phyloP scores from a whole-genome alignment of 2,888 invertebrate species.

The Drosophila nr. fundita region DNA sequence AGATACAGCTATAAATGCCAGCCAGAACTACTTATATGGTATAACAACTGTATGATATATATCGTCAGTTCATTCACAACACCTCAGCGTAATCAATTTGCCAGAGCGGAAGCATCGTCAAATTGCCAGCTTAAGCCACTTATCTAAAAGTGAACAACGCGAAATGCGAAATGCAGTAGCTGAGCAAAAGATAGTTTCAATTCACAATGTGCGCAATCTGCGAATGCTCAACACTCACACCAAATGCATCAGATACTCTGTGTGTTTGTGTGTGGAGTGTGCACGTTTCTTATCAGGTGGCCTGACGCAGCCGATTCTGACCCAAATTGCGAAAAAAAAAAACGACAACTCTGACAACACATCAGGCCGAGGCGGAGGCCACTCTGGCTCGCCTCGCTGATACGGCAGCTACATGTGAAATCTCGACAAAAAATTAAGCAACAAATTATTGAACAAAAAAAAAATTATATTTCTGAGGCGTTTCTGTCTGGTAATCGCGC shows the following conservation, averaged over 20 bases:
- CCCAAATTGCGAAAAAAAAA: slow-evolving; percentile 68
- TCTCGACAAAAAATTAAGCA: slow-evolving; percentile 68
- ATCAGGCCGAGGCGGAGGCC: slow-evolving; percentile 43
- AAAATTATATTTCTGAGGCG: slow-evolving; percentile 45
- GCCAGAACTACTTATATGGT: background rate
- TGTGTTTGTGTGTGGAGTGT: slow-evolving; percentile 19
- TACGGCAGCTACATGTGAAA: slow-evolving; percentile 65
- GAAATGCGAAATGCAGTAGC: slow-evolving; percentile 13
- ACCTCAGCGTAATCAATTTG: slow-evolving; percentile 22
- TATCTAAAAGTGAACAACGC: slow-evolving; percentile 40
- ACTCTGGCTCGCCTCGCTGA: slow-evolving; percentile 58
- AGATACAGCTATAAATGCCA: slow-evolving; percentile 10
- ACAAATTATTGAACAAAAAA: slow-evolving; percentile 75
- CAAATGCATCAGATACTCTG: slow-evolving; percentile 9
- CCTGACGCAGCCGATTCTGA: slow-evolving; percentile 70
- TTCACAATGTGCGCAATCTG: slow-evolving; percentile 47
- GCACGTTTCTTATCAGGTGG: slow-evolving; percentile 61
- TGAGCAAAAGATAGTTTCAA: slow-evolving; percentile 57
- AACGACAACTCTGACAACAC: slow-evolving; percentile 45
- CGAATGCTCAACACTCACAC: slow-evolving; percentile 21
- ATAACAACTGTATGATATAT: slow-evolving; percentile 7
- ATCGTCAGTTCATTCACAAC: slow-evolving; percentile 33
- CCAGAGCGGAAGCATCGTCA: slow-evolving; percentile 38
- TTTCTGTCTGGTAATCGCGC: slow-evolving; percentile 46
- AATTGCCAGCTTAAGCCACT: slow-evolving; percentile 26